A percentile compares a stretch with the other conserved stretches of the same genome.
phyloP scores from a whole-genome alignment of 2,888 invertebrate genomes.

The Drosophila neutralis region DNA sequence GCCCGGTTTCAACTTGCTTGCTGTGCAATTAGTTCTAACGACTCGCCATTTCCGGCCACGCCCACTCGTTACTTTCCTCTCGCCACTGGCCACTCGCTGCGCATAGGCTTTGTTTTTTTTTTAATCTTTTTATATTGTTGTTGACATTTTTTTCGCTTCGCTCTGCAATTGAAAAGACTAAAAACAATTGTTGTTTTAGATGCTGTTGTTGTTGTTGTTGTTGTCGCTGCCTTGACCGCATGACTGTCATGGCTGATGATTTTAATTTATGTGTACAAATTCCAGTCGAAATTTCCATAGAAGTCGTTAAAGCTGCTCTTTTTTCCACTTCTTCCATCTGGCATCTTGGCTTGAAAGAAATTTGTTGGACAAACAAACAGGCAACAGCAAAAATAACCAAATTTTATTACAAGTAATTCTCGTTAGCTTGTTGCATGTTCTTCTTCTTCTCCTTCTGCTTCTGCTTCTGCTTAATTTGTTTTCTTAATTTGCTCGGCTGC shows the following conservation, averaged over 20 bases:
- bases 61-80: conserved; percentile 39
- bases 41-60: conserved; percentile 71
- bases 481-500: neutral
- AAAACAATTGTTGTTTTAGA: conserved; percentile 7
- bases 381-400: conserved; percentile 31
- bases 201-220: conserved; percentile 8
- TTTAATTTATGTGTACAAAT: conserved; percentile 56
- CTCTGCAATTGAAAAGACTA: conserved; percentile 42
- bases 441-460: conserved; percentile 12
- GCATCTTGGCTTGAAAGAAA: conserved; percentile 27
- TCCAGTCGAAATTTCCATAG: conserved; percentile 61
- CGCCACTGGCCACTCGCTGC: neutral
- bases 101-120: neutral
- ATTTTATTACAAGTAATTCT: conserved; percentile 48
- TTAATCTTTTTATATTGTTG: neutral
- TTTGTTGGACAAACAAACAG: conserved; percentile 22
- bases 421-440: conserved; percentile 52
- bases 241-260: conserved; percentile 58
- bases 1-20: conserved; percentile 15
- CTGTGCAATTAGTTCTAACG: conserved; percentile 76
- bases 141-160: conserved; percentile 35
- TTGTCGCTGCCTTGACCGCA: conserved; percentile 44
- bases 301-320: conserved; percentile 53
- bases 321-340: conserved; percentile 1
- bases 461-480: conserved; percentile 13